A percentile compares a stretch with the other conserved stretches of the same genome.
Conservation (phyloP, 2,113 vertebrate genomes). For the Sorex araneus region DNA sequence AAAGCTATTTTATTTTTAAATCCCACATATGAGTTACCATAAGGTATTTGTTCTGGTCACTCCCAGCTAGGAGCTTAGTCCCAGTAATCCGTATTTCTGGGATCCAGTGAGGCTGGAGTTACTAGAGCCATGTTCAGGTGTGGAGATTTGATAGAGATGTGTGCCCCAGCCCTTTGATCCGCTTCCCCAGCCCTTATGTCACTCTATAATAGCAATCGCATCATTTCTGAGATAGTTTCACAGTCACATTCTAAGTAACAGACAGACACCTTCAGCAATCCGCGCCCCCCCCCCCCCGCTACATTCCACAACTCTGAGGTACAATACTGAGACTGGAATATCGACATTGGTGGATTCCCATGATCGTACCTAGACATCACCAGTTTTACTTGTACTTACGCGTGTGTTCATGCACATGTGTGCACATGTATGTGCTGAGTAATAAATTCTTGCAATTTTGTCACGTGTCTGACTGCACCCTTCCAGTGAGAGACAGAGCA, state of each 20-base stretch:
- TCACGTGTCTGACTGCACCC: background rate
- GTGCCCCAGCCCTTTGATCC: too few species aligned
- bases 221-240: background rate
- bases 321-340: background rate
- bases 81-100: too few species aligned
- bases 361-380: background rate
- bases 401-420: too few species aligned
- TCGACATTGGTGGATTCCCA: background rate
- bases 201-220: too few species aligned
- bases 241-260: background rate
- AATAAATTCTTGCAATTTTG: background rate
- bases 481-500: background rate
- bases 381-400: background rate
- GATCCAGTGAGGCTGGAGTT: too few species aligned
- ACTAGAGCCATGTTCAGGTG: too few species aligned
- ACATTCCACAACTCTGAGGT: background rate
- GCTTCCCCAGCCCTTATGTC: too few species aligned
- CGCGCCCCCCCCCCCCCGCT: rapidly evolving
- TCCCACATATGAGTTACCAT: background rate
- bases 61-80: too few species aligned
- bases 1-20: background rate
- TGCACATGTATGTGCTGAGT: background rate
- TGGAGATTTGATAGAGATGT: too few species aligned
- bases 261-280: background rate
- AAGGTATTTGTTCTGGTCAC: background rate